Conservation (phyloP, 64 coral and sea anemone species). For the Montipora cactus region DNA sequence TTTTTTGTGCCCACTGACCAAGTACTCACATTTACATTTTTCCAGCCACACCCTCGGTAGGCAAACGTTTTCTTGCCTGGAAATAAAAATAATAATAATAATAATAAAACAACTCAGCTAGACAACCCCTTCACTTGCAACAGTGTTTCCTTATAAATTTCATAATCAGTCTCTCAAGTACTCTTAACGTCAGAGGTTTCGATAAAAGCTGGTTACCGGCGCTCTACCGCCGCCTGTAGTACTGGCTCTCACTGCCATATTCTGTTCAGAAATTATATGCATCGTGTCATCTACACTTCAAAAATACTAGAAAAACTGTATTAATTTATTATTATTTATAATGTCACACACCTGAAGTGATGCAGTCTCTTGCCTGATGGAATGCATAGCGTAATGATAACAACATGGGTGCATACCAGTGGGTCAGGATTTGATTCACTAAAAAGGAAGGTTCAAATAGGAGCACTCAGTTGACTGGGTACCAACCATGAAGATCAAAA, state of each 20-base stretch:
- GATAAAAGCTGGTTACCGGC: too few species aligned
- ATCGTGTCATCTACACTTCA: too few species aligned
- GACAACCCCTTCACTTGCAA: too few species aligned
- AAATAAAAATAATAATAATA: background rate
- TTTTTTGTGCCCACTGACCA: slow-evolving; percentile 46
- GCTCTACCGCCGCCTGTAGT: too few species aligned
- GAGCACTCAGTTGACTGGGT: too few species aligned
- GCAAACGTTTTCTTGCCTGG: slow-evolving; percentile 46
- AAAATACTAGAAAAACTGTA: background rate
- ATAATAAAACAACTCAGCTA: background rate
- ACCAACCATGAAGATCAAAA: too few species aligned
- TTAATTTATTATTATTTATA: background rate
- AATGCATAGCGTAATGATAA: slow-evolving; percentile 25
- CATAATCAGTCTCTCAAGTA: too few species aligned
- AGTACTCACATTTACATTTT: background rate
- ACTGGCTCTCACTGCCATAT: too few species aligned
- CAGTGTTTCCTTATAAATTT: too few species aligned
- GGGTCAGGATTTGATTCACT: slow-evolving; percentile 64
- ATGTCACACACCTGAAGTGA: background rate
- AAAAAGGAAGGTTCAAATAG: background rate
- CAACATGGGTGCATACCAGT: slow-evolving; percentile 27
- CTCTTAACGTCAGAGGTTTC: too few species aligned
- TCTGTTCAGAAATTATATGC: too few species aligned
- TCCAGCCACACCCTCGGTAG: slow-evolving; percentile 71
- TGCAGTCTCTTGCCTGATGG: background rate